A percentile compares a stretch with the other conserved stretches of the same genome.
Conservation (phyloP, 2,888 invertebrate genomes). For the Ommatoiulus sabulosus region DNA sequence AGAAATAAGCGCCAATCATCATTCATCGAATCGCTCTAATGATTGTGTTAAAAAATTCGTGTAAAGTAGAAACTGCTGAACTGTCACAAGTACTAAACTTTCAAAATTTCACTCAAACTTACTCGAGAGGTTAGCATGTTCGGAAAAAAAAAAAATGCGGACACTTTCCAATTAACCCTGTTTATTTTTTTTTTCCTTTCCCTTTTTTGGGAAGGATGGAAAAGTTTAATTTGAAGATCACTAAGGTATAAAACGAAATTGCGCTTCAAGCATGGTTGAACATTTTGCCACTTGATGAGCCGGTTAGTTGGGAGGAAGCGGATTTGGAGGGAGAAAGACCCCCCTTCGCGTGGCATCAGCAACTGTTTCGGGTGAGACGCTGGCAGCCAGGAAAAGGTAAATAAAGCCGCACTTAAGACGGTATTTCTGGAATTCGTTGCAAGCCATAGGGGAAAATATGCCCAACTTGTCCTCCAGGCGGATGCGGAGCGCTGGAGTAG, state of each 20-base stretch:
- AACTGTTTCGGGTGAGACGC: background rate
- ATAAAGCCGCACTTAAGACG: background rate
- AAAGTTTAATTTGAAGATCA: slow-evolving; percentile 34
- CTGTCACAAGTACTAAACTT: too few relatives aligned
- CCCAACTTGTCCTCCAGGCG: background rate
- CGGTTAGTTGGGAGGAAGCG: background rate
- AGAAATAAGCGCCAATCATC: too few relatives aligned
- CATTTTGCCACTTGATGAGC: slow-evolving; percentile 28
- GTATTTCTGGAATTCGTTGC: background rate
- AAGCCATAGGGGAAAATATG: too few relatives aligned
- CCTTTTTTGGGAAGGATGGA: background rate
- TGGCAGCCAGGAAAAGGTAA: background rate
- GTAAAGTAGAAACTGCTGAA: too few relatives aligned
- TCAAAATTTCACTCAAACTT: too few relatives aligned
- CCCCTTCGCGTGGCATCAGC: background rate
- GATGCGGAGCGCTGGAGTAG: background rate
- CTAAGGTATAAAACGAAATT: slow-evolving; percentile 22
- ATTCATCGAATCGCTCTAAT: too few relatives aligned
- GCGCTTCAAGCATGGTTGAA: slow-evolving; percentile 19
- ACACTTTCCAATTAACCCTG: slow-evolving; percentile 34
- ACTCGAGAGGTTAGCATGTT: too few relatives aligned
- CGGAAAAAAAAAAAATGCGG: background rate
- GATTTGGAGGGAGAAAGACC: background rate
- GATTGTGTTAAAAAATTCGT: too few relatives aligned
- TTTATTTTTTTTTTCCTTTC: background rate